Evolutionary conservation across 2,888 invertebrate genomes (phyloP).

Genomic region (Camptogramma bilineatum): DNA sequence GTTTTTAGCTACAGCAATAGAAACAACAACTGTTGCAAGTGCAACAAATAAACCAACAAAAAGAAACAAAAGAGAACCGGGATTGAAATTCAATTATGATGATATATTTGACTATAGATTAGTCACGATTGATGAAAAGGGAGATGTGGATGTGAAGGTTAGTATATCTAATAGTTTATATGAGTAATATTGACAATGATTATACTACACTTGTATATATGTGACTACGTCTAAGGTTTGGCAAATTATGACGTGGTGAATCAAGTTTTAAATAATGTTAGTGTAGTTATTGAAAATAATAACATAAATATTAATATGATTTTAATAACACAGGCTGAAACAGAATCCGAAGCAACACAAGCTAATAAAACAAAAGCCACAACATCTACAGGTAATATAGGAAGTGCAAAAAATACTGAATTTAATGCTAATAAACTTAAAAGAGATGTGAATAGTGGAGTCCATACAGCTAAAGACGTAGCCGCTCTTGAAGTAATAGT

Average conservation of each 20-base stretch:
- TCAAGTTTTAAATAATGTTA: not conserved
- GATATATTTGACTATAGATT: slow-evolving; percentile 12
- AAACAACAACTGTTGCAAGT: not conserved
- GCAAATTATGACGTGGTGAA: slow-evolving; percentile 6
- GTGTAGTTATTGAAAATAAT: not conserved
- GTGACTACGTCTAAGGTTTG: not conserved
- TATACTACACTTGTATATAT: too few species aligned
- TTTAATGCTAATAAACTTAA: slow-evolving; percentile 37
- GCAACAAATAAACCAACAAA: not conserved
- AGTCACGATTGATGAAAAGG: not conserved
- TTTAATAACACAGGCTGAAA: slow-evolving; percentile 9
- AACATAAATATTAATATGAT: not conserved
- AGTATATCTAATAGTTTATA: too few species aligned
- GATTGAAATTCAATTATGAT: not conserved
- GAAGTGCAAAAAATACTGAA: not conserved
- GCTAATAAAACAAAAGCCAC: not conserved
- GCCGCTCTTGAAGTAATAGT: slow-evolving; percentile 69
- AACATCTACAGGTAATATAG: not conserved
- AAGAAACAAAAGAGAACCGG: not conserved
- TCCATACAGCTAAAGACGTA: slow-evolving; percentile 67
- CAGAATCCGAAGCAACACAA: not conserved
- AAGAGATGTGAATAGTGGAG: slow-evolving; percentile 45
- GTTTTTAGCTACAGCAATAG: not conserved
- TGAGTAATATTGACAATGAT: too few species aligned
- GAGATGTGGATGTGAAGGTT: not conserved